Percentiles rank a stretch among this genome's conserved stretches.
Conservation (phyloP, 2,797 vertebrate species). For the Knipowitschia caucasica region DNA sequence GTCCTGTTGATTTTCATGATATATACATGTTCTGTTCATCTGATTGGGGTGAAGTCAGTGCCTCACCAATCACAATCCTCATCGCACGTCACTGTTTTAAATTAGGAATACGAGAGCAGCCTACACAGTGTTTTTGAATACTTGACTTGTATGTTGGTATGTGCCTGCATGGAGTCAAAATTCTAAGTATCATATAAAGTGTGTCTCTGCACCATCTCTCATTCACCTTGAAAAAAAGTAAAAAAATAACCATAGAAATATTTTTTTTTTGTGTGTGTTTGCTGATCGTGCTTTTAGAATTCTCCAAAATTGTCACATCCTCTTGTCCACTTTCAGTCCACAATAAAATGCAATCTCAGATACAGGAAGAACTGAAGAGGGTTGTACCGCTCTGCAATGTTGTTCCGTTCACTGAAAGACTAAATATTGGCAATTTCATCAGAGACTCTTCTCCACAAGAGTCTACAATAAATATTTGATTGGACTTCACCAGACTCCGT, state of each 20-base stretch:
- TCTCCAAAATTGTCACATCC: not conserved
- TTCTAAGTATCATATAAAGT: too few relatives aligned
- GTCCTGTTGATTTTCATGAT: too few relatives aligned
- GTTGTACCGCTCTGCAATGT: not conserved
- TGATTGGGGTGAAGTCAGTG: too few relatives aligned
- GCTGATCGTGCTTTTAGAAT: not conserved
- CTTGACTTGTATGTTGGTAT: too few relatives aligned
- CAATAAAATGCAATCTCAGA: slow-evolving; percentile 2
- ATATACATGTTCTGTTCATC: too few relatives aligned
- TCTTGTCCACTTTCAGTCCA: not conserved
- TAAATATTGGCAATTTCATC: not conserved
- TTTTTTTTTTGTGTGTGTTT: not conserved
- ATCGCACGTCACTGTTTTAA: too few relatives aligned
- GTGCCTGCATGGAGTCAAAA: too few relatives aligned
- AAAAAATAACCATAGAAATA: not conserved
- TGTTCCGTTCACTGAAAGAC: not conserved
- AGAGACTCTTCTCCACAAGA: not conserved
- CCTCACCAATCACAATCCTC: too few relatives aligned
- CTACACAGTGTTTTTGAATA: too few relatives aligned
- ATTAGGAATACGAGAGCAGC: too few relatives aligned
- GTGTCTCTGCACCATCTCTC: too few relatives aligned
- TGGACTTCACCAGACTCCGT: not conserved
- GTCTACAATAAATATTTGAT: slow-evolving; percentile 10
- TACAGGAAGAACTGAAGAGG: not conserved
- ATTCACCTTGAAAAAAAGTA: not conserved